These are phyloP conservation scores for Leucophenga varia DNA, from an alignment of 1,140 invertebrate genomes.

Conservation along the genomic window DNA sequence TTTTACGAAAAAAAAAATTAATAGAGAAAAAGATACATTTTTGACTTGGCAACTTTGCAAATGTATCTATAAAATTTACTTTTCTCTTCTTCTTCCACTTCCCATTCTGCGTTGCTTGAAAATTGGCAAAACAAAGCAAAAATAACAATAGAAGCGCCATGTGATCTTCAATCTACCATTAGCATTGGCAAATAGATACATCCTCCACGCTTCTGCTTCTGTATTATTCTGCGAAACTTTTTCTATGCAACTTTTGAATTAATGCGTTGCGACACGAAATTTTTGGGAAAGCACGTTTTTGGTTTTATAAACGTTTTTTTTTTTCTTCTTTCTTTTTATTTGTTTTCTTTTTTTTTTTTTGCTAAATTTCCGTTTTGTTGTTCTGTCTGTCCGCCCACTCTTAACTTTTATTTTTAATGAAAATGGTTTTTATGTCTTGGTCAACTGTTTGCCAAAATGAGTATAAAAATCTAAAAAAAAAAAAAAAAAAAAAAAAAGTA, in stretches of 20 bases:
- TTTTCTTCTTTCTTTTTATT: slow-evolving; percentile 6
- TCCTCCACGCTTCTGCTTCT: no score
- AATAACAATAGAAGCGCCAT: background rate
- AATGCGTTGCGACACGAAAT: slow-evolving; percentile 10
- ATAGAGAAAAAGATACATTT: no score
- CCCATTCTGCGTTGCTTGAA: slow-evolving; percentile 31
- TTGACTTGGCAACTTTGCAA: slow-evolving; percentile 40
- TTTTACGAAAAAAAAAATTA: no score
- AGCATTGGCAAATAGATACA: no score
- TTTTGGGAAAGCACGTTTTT: no score
- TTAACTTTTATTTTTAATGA: slow-evolving; percentile 4
- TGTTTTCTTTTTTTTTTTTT: slow-evolving; percentile 6
- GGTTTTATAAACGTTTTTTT: slow-evolving; percentile 12
- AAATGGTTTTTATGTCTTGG: background rate
- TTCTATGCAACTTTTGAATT: no score
- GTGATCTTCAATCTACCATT: slow-evolving; percentile 9
- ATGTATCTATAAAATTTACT: slow-evolving; percentile 50
- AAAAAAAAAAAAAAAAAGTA: background rate
- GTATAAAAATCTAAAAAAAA: background rate
- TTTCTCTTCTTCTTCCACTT: slow-evolving; percentile 18
- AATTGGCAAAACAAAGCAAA: slow-evolving; percentile 15
- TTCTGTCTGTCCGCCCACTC: background rate
- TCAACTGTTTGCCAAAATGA: slow-evolving; percentile 3
- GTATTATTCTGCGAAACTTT: no score
- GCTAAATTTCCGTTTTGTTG: background rate